A percentile compares a stretch with the other conserved stretches of the same genome.
These are phyloP conservation scores for Heliothis virescens DNA, from an alignment of 1,140 invertebrate genomes.

Conservation along the genomic window DNA sequence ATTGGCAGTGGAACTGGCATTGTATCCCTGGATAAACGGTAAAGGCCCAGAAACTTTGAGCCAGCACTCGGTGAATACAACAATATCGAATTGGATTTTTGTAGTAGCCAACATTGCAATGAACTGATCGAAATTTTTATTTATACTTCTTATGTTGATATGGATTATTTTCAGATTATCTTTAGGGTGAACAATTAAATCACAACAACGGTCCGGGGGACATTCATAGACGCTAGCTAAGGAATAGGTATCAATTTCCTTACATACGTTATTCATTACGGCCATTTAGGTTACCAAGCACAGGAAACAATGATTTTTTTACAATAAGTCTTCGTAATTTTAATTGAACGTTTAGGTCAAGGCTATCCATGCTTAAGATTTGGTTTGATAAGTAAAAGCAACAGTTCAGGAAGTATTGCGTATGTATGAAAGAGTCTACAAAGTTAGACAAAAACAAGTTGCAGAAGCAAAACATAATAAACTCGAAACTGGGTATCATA, in stretches of 20 bases:
- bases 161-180: slow-evolving; percentile 3
- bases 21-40: neutral
- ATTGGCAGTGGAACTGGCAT: neutral
- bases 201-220: neutral
- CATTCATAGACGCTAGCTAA: neutral
- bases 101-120: neutral
- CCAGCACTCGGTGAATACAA: neutral
- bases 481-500: no score
- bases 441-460: no score
- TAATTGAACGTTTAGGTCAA: no score
- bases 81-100: neutral
- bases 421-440: no score
- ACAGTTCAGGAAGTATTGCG: no score
- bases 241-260: neutral
- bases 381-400: no score
- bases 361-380: no score
- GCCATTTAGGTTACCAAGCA: neutral
- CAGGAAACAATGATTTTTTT: neutral
- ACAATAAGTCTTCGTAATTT: no score
- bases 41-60: neutral
- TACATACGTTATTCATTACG: neutral
- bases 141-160: neutral
- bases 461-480: no score
- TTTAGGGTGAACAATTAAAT: neutral
- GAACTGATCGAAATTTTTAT: slow-evolving; percentile 5